Percentiles rank a stretch among this genome's conserved stretches.
Conservation (phyloP, 2,797 vertebrate genomes). For the Sebastes oblongus region DNA sequence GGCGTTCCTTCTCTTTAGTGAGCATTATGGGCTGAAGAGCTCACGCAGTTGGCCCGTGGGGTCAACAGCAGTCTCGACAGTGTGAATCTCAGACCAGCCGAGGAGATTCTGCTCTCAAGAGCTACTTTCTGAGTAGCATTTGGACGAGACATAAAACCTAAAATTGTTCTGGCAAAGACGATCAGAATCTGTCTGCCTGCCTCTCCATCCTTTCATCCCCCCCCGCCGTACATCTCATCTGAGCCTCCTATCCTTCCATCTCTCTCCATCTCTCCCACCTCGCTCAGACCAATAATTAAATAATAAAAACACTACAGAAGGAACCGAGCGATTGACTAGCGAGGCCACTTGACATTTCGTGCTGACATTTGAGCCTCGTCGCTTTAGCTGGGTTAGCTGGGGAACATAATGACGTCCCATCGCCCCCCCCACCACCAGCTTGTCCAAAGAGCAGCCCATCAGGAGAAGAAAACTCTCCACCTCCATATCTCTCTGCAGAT, state of each 20-base stretch:
- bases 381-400: conserved; percentile 77
- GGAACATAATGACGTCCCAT: conserved; percentile 86
- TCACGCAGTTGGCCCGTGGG: background rate
- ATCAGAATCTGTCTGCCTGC: background rate
- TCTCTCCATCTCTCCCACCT: conserved; percentile 7
- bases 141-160: background rate
- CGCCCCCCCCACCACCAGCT: conserved; percentile 69
- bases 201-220: background rate
- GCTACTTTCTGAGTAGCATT: background rate
- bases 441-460: conserved; percentile 54
- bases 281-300: conserved; percentile 47
- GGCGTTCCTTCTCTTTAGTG: background rate
- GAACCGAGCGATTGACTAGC: conserved; percentile 44
- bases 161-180: background rate
- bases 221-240: background rate
- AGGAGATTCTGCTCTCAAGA: background rate
- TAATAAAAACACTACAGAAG: conserved; percentile 48
- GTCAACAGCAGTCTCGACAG: background rate
- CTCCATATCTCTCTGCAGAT: conserved; percentile 90
- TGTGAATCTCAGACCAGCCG: background rate
- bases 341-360: conserved; percentile 88
- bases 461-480: conserved; percentile 63
- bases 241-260: conserved; percentile 23
- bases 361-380: conserved; percentile 84
- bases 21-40: background rate